These are phyloP conservation scores for Cichlasoma orientale DNA, from an alignment of 2,797 vertebrate genomes.

Conservation along the genomic window DNA sequence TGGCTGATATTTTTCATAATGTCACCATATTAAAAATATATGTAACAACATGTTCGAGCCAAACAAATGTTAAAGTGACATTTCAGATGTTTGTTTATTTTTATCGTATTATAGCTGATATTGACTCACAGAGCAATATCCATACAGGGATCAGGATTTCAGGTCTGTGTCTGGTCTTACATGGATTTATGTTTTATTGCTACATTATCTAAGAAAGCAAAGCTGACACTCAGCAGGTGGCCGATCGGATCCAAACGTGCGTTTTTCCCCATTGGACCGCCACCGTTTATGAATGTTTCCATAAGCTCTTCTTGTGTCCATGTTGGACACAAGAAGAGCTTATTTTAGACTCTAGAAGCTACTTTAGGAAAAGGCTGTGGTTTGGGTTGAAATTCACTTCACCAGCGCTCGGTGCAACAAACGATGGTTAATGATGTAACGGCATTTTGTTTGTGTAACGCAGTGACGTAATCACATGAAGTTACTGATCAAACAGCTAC, in stretches of 20 bases:
- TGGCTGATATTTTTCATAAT: constrained; percentile 38
- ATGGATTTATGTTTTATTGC: constrained; percentile 6
- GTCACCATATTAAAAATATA: constrained; percentile 67
- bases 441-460: too few relatives aligned
- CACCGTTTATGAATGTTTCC: neutral
- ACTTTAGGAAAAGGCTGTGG: neutral
- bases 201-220: neutral
- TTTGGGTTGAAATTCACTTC: neutral
- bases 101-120: neutral
- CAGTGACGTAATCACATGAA: neutral
- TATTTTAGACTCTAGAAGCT: neutral
- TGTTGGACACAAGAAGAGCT: neutral
- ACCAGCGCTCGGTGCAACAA: neutral
- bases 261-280: too few relatives aligned
- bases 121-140: constrained; percentile 2
- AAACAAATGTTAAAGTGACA: constrained; percentile 60
- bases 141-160: neutral
- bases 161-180: neutral
- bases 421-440: neutral
- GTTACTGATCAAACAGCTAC: neutral
- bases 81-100: constrained; percentile 39
- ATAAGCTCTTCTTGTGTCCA: neutral
- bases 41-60: constrained; percentile 31
- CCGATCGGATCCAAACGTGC: neutral
- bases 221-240: neutral